Conservation (phyloP, 1,140 invertebrate species). For the Mizuhopecten yessoensis region DNA sequence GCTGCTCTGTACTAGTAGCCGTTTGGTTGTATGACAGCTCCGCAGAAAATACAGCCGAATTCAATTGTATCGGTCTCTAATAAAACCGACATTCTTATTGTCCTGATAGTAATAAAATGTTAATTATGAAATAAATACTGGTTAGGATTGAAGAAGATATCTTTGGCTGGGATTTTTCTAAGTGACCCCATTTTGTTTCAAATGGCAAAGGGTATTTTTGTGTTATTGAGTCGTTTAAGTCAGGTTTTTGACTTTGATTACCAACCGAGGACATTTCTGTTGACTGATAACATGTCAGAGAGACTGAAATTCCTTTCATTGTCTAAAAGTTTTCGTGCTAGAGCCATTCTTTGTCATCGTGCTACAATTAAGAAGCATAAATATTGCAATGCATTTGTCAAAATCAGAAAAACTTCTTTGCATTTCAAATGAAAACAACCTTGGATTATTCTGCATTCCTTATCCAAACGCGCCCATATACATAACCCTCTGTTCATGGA, state of each 20-base stretch:
- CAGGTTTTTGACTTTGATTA: background rate
- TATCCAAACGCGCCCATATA: background rate
- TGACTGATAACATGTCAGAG: background rate
- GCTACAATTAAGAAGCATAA: background rate
- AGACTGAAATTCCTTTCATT: background rate
- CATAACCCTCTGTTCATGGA: background rate
- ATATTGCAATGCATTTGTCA: background rate
- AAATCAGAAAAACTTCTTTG: background rate
- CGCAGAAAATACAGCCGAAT: background rate
- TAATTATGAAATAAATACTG: constrained; percentile 6
- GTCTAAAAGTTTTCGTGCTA: background rate
- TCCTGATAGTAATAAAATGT: background rate
- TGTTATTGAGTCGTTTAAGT: background rate
- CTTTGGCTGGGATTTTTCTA: background rate
- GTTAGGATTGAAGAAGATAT: background rate
- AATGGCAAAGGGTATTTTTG: background rate
- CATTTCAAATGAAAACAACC: background rate
- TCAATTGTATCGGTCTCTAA: background rate
- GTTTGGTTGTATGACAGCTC: background rate
- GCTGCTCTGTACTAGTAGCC: background rate
- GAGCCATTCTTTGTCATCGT: background rate
- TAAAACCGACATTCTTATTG: background rate
- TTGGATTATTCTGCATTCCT: background rate
- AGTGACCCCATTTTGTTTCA: background rate
- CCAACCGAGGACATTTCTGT: background rate